Evolutionary conservation across 2,888 invertebrate genomes (phyloP).

Genomic region (Nephrotoma guestfalica): DNA sequence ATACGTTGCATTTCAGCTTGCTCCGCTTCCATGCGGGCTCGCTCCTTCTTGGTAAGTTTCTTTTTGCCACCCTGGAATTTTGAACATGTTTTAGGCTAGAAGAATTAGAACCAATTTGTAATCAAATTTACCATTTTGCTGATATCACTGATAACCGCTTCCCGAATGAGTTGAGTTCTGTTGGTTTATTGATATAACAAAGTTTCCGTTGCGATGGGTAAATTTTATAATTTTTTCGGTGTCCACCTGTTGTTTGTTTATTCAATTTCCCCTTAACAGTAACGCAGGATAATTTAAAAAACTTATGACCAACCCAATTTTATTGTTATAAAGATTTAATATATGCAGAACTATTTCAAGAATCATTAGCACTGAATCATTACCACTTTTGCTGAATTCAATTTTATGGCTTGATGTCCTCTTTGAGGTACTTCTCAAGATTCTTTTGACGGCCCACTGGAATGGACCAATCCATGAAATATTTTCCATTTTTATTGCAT

Average conservation of each 20-base stretch:
- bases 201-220: background rate
- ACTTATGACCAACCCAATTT: too few relatives aligned
- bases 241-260: background rate
- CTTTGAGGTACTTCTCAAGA: too few relatives aligned
- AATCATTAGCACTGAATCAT: too few relatives aligned
- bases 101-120: background rate
- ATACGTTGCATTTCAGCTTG: constrained; percentile 30
- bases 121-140: background rate
- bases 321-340: too few relatives aligned
- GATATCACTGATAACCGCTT: background rate
- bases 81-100: background rate
- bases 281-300: background rate
- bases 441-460: too few relatives aligned
- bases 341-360: too few relatives aligned
- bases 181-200: background rate
- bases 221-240: background rate
- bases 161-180: background rate
- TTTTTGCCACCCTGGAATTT: constrained; percentile 27
- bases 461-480: too few relatives aligned
- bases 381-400: too few relatives aligned
- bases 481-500: too few relatives aligned
- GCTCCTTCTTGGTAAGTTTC: constrained; percentile 34
- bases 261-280: background rate
- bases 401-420: too few relatives aligned
- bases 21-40: constrained; percentile 30